Evolutionary conservation across 2,797 vertebrate species (phyloP).

Genomic region (Scleropages formosus): DNA sequence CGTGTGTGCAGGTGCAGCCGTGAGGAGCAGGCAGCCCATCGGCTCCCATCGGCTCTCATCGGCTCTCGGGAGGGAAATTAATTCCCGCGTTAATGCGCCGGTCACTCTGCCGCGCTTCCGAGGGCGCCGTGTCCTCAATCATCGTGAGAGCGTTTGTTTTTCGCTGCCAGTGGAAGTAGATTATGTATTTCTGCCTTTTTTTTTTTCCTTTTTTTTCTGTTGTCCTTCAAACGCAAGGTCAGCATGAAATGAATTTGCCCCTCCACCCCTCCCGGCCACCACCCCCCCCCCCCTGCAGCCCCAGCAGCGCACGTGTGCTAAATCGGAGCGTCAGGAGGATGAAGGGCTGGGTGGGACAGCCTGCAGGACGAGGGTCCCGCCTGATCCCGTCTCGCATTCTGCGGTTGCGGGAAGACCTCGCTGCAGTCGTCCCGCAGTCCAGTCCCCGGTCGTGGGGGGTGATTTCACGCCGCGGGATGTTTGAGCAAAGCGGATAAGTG

Average conservation of each 20-base stretch:
- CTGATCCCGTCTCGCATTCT: too few relatives aligned
- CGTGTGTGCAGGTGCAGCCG: slow-evolving; percentile 12
- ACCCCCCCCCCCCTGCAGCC: slow-evolving; percentile 47
- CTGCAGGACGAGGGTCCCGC: background rate
- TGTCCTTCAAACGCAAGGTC: slow-evolving; percentile 68
- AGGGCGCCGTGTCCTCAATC: slow-evolving; percentile 62
- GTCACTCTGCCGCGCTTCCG: slow-evolving; percentile 27
- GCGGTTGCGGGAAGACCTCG: background rate
- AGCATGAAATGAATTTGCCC: slow-evolving; percentile 72
- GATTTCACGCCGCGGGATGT: slow-evolving; percentile 1
- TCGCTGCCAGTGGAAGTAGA: slow-evolving; percentile 57
- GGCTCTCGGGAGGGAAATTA: background rate
- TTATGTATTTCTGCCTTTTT: slow-evolving; percentile 62
- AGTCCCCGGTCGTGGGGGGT: background rate
- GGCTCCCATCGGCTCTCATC: background rate
- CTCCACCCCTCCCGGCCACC: slow-evolving; percentile 59
- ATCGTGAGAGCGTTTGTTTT: slow-evolving; percentile 65
- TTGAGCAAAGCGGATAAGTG: background rate
- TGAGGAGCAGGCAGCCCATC: background rate
- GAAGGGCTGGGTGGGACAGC: slow-evolving; percentile 37
- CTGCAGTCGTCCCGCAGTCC: background rate
- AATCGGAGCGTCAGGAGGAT: slow-evolving; percentile 34
- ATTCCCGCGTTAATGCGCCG: slow-evolving; percentile 21
- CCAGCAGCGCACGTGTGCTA: slow-evolving; percentile 41
- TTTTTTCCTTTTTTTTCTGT: slow-evolving; percentile 59